Evolutionary conservation across 1,140 invertebrate species (phyloP).

Genomic region (Tetranychus cinnabarinus): DNA sequence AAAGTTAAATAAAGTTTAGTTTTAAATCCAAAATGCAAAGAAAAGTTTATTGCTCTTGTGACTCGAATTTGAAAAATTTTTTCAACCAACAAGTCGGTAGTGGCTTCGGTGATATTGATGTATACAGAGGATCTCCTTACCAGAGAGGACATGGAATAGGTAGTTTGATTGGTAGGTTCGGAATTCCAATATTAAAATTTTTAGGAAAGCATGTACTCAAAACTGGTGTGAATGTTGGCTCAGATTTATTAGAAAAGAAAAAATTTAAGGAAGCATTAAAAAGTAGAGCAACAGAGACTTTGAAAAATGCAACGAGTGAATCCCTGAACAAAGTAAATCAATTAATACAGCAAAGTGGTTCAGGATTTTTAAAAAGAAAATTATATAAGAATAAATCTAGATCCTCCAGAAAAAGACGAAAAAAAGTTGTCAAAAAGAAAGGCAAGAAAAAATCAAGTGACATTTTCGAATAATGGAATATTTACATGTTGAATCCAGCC

Average conservation of each 20-base stretch:
- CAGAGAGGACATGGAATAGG: neutral
- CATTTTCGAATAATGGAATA: neutral
- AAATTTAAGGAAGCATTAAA: neutral
- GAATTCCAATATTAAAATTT: neutral
- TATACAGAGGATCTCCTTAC: neutral
- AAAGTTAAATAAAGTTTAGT: too few species aligned
- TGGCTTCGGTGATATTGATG: neutral
- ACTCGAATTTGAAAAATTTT: neutral
- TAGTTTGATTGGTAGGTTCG: neutral
- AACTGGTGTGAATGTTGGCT: neutral
- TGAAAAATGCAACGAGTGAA: too few species aligned
- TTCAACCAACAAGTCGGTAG: neutral
- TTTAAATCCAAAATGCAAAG: neutral
- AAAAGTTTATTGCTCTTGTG: too few species aligned
- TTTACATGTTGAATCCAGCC: neutral
- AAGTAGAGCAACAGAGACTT: too few species aligned
- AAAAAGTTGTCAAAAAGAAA: too few species aligned
- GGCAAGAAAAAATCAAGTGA: too few species aligned
- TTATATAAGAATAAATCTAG: too few species aligned
- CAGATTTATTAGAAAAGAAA: neutral
- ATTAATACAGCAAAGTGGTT: too few species aligned
- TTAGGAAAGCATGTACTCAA: neutral
- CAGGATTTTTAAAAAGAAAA: too few species aligned
- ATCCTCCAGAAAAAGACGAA: too few species aligned
- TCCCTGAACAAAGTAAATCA: too few species aligned